Evolutionary conservation across 1,140 invertebrate species (phyloP), one percentile per base, ranked within the genome.

Genomic region (Camponotus vicinus): DNA sequence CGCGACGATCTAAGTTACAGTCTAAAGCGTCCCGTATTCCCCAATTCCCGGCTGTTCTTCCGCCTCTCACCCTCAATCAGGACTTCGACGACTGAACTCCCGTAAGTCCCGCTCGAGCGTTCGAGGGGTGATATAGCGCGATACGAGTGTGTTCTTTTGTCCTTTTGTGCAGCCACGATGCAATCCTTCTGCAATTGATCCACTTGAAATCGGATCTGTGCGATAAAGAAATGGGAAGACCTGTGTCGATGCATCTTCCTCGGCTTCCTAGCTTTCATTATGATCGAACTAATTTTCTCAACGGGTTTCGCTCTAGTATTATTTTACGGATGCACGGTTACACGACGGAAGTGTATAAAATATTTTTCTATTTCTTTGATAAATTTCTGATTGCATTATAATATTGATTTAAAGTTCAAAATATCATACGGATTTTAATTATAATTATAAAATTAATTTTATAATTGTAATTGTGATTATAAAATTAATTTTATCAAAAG

Each of bases 171-270:
- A 27, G 40, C 27, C 59, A 5, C 40, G 27, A n/a, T 32, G 79
- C 69, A 75, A 83, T 83, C n/a, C 55, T 37, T 34, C 55, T 63
- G 55, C 79, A 45, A 83, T 83, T 71, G 57, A 83, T 83, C 40
- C 55, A 18, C 3, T 61, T 27, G 69, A 21, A 83, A 75, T 83
- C 40, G 69, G 55, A 83, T 75, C 66, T 61, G 7, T 13, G 3
- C 67, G 27, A 37, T 42, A 73, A 75, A 75, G 69, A 73, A 83
- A 49, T n/a, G 32, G 7, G 1, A 37, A 45, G 4, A 49, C 7
- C 40, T 11, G 13, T 9, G 15, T 73, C 27, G 27, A 75, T 11
- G 40, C 40, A n/a, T 18, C 2, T 82, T 45, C 6, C 3, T 15
- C 37, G 37, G 15, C 40, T 27, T 27, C 27, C 27, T 37, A 45